Conservation (phyloP, 2,113 vertebrate genomes). For the Passer montanus region DNA sequence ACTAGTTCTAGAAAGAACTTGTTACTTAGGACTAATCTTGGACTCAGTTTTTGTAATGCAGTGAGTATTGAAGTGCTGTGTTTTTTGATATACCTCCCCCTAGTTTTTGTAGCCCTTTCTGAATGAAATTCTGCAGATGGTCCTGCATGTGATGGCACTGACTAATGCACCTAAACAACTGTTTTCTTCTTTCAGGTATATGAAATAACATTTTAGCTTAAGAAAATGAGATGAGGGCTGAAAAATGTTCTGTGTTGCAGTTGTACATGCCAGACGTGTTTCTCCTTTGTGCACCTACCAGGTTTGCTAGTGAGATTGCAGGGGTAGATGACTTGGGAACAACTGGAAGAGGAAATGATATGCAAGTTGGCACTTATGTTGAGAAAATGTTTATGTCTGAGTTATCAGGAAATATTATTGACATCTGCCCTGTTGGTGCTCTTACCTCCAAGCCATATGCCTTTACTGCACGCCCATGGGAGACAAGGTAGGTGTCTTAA, state of each 20-base stretch:
- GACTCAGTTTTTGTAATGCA: background rate
- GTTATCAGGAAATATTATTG: slow-evolving; percentile 94
- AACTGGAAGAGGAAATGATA: slow-evolving; percentile 93
- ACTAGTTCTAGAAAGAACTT: background rate
- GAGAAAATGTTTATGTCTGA: slow-evolving; percentile 99
- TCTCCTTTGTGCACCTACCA: slow-evolving; percentile 57
- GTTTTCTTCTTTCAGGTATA: background rate
- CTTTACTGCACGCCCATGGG: slow-evolving; percentile 95
- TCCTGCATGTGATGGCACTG: background rate
- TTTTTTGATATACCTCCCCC: background rate
- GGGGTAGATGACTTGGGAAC: slow-evolving; percentile 97
- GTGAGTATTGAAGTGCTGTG: background rate
- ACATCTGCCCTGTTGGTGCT: slow-evolving; percentile 95
- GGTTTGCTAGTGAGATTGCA: slow-evolving; percentile 96
- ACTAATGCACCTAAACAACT: background rate
- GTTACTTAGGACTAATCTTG: background rate
- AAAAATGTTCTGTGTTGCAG: background rate
- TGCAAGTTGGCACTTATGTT: slow-evolving; percentile 96
- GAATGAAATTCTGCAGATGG: background rate
- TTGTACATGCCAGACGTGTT: background rate
- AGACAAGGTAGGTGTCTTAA: slow-evolving; percentile 85
- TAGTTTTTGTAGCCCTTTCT: background rate
- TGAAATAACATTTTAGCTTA: background rate
- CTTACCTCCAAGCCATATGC: slow-evolving; percentile 98
- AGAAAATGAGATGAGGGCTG: background rate